phyloP scores from a whole-genome alignment of 2,113 vertebrate genomes.

The Istiophorus platypterus region DNA sequence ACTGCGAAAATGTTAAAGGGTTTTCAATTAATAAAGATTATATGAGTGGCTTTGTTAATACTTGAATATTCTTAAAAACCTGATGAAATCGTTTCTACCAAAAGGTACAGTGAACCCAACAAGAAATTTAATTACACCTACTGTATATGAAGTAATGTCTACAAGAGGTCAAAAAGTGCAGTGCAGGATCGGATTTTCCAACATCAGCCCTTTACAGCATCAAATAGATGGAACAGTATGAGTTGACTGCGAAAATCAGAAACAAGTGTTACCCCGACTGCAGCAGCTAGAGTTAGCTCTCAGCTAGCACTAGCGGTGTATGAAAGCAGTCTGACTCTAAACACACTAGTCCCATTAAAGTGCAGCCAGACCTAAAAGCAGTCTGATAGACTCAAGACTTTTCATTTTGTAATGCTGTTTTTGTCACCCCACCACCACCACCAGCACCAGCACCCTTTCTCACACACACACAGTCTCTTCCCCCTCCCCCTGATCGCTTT shows the following conservation, averaged over 20 bases:
- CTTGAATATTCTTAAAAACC: neutral
- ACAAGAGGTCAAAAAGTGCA: slow-evolving; percentile 52
- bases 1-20: neutral
- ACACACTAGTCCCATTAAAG: slow-evolving; percentile 44
- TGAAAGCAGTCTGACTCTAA: slow-evolving; percentile 55
- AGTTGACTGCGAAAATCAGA: slow-evolving; percentile 50
- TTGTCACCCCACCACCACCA: slow-evolving; percentile 46
- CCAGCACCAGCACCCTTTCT: slow-evolving; percentile 5
- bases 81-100: slow-evolving; percentile 3
- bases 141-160: slow-evolving; percentile 60
- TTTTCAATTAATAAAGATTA: neutral
- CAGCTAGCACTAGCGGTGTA: slow-evolving; percentile 26
- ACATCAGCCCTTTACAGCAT: slow-evolving; percentile 49
- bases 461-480: slow-evolving; percentile 23
- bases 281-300: slow-evolving; percentile 15
- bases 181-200: slow-evolving; percentile 45
- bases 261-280: slow-evolving; percentile 53
- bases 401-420: slow-evolving; percentile 59
- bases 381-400: slow-evolving; percentile 48
- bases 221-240: slow-evolving; percentile 50
- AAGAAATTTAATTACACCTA: slow-evolving; percentile 45
- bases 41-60: neutral
- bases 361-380: slow-evolving; percentile 52
- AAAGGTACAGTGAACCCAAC: slow-evolving; percentile 26
- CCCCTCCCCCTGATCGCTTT: slow-evolving; percentile 57